Evolutionary conservation across 35 echinoderm and acorn worm genomes (phyloP), one percentile per base, ranked within the genome.

Genomic region (Ophioderma brevispina): DNA sequence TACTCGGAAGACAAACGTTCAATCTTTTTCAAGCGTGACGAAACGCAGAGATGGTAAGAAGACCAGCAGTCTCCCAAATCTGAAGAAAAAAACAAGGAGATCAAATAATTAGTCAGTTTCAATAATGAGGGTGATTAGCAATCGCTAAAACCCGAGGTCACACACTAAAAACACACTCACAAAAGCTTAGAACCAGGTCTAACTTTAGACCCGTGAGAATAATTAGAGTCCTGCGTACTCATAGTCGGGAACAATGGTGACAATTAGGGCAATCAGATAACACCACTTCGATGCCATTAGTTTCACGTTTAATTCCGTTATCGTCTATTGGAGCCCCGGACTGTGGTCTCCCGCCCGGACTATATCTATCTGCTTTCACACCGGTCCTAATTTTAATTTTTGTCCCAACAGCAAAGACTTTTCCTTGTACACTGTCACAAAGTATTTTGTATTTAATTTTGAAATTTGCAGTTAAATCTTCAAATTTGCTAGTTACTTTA

Each of bases 41-140:
- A 93, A 93, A 6, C 97, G 94, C 5, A 99, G 81, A 0, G 97
- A 99, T 0, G 97, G 97, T 21, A 99, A 80, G 1, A 99, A 87
- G 0, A 99, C 55, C 0, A 99, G 94, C 30, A 99, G 82, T 18
- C 97, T 87, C 82, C 97, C 97, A 88, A 99, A 99, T 81, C 97
- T 99, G 70, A 38, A 76, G 70, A 82, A 32, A 49, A 70, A 18
- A 80, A 37, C 18, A 90, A 25, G 1, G 36, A 41, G 14, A n/a
- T 14, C 8, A 83, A 49, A 83, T 11, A 81, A 13, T 6, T 77
- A 13, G 6, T 6, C 10, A 31, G 11, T 8, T 13, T 77, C 25
- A 13, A 77, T 8, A 77, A 35, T 13, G 28, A 77, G 33, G 8
- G 28, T 30, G 11, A 77, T 35, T 77, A 6, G 10, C 76, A 13